phyloP scores from a whole-genome alignment of 2,113 vertebrate genomes.

The Pristiophorus japonicus region DNA sequence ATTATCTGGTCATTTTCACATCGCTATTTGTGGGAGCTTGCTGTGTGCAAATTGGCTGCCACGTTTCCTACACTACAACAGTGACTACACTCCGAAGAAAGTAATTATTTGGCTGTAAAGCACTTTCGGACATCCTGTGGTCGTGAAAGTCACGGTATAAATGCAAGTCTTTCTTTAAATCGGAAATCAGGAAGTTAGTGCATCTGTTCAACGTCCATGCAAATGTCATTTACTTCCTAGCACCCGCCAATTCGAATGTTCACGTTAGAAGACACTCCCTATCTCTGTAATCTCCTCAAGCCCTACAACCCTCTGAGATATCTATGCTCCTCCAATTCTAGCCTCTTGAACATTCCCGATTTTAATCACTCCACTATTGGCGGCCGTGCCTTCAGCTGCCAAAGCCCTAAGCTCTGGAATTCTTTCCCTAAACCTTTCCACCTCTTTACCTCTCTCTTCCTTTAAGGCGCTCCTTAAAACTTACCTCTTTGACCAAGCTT shows the following conservation, averaged over 20 bases:
- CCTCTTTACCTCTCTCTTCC: too few relatives aligned
- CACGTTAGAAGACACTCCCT: not conserved
- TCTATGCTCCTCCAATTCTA: too few relatives aligned
- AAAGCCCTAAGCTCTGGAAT: too few relatives aligned
- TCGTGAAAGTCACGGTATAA: not conserved
- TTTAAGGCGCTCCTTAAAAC: too few relatives aligned
- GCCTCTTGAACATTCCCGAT: too few relatives aligned
- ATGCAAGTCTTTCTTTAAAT: not conserved
- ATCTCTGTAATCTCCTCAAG: too few relatives aligned
- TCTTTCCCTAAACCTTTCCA: too few relatives aligned
- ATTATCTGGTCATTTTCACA: not conserved
- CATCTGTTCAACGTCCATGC: not conserved
- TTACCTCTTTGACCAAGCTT: too few relatives aligned
- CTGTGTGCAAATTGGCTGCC: not conserved
- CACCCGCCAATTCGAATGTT: not conserved
- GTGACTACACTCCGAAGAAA: not conserved
- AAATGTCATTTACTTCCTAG: not conserved
- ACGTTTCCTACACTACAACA: not conserved
- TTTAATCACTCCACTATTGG: too few relatives aligned
- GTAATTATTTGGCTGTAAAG: not conserved
- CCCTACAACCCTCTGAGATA: too few relatives aligned
- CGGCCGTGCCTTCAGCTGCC: too few relatives aligned
- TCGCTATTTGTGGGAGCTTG: not conserved
- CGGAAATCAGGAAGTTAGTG: not conserved
- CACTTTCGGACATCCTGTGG: not conserved